Conservation (phyloP, 2,888 invertebrate species). For the Drosophila paramelanica region DNA sequence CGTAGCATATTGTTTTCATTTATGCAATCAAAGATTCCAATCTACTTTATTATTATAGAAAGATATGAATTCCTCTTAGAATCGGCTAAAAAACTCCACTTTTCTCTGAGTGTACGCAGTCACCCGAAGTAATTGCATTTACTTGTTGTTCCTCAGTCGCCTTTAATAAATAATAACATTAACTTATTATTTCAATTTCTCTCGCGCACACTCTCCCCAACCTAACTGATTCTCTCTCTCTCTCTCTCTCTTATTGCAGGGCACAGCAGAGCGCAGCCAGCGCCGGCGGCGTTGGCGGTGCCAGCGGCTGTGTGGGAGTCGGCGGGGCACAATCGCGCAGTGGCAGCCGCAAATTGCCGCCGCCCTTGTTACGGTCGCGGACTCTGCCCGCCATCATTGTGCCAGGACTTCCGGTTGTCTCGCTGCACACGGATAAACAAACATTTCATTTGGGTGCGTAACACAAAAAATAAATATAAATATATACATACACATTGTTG, state of each 20-base stretch:
- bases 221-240: background rate
- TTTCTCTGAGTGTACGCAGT: constrained; percentile 1
- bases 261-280: constrained; percentile 87
- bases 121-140: constrained; percentile 65
- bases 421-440: constrained; percentile 91
- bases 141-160: constrained; percentile 38
- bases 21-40: no score
- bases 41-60: no score
- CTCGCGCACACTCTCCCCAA: constrained; percentile 6
- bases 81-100: background rate
- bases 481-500: background rate
- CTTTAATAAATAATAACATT: constrained; percentile 69
- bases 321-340: constrained; percentile 75
- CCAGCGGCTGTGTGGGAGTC: constrained; percentile 13
- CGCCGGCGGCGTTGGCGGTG: constrained; percentile 23
- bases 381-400: constrained; percentile 95
- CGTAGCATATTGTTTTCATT: no score
- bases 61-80: no score
- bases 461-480: background rate
- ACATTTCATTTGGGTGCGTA: constrained; percentile 86
- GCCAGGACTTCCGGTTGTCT: constrained; percentile 91
- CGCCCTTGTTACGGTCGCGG: constrained; percentile 92
- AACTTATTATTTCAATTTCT: constrained; percentile 57
- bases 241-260: constrained; percentile 69
- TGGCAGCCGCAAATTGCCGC: constrained; percentile 86